Evolutionary conservation across 2,113 vertebrate genomes (phyloP), one percentile per base, ranked within the genome.

Genomic region (Sorex fumeus): DNA sequence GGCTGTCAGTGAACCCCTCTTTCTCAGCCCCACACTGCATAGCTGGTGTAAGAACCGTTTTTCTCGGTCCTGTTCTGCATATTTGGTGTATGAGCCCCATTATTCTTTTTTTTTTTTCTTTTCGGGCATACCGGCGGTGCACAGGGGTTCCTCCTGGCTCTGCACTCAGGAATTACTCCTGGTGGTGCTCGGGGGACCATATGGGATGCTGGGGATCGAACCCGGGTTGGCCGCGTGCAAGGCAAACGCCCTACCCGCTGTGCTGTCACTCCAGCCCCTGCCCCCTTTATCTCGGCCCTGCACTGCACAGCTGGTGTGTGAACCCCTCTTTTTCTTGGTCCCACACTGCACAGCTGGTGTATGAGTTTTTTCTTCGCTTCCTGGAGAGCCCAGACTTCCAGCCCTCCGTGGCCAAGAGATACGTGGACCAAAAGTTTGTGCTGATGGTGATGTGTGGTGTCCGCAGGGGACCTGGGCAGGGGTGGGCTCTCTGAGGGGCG

Each of bases 361-460:
- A 99, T 79, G 99, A 99, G 96, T 99, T 99, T 97, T 99, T 99
- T 96, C 98, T 99, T 93, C 98, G 99, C 90, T 99, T 99, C 97
- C 97, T 99, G 96, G 99, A 99, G 98, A 99, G 99, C 95, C 98
- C 98, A 6, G 99, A 99, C 96, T 99, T 99, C 97, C 99, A 99
- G 96, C 99, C 99, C 60, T 98, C 99, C 8, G 98, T 99, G 97
- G 99, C 99, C 95, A 99, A 99, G 97, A 98, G 99, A 96, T 99
- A 99, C 19, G 98, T 99, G 82, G 99, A 99, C 97, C 99, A 99
- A 98, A 99, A 99, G 96, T 99, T 99, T 97, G 99, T 99, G 81
- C 94, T 99, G 94, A 98, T 99, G 99, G 99, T 99, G 96, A 96
- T 53, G 92, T 88, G 96, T 88, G 93, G 70, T 64, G 9, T 75